phyloP scores from a whole-genome alignment of 2,113 vertebrate species.

The Hiodon alosoides region DNA sequence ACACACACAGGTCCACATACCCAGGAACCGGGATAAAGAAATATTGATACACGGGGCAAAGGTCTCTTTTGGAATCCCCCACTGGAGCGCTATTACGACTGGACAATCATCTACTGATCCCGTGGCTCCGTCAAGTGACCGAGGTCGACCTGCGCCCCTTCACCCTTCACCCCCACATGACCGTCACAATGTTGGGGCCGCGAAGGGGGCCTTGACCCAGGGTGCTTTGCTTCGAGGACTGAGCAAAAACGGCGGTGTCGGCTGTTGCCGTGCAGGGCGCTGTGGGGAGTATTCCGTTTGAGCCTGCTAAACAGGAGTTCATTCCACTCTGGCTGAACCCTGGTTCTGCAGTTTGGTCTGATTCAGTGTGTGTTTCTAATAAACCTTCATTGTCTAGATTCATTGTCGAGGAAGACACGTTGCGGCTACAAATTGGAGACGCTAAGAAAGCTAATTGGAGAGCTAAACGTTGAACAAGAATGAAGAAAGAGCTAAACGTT shows the following conservation, averaged over 20 bases:
- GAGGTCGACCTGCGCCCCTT: background rate
- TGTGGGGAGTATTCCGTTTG: background rate
- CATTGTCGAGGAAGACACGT: background rate
- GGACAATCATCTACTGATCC: background rate
- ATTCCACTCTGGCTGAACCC: background rate
- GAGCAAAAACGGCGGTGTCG: background rate
- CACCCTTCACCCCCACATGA: conserved; percentile 14
- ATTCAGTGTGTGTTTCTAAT: background rate
- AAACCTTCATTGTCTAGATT: background rate
- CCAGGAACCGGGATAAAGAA: background rate
- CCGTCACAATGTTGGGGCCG: background rate
- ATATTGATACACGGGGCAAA: conserved; percentile 16
- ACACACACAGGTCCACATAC: background rate
- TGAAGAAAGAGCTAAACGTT: too few relatives aligned
- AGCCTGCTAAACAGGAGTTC: background rate
- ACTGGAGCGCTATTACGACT: background rate
- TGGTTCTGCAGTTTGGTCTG: background rate
- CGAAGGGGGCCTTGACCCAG: conserved; percentile 9
- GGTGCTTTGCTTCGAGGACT: background rate
- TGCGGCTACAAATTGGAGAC: too few relatives aligned
- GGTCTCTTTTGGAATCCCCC: conserved; percentile 19
- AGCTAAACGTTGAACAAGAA: background rate
- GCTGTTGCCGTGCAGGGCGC: background rate
- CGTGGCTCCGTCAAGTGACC: conserved; percentile 1
- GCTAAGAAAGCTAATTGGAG: background rate